phyloP scores from a whole-genome alignment of 2,888 invertebrate species.

The Athrips mouffetella region DNA sequence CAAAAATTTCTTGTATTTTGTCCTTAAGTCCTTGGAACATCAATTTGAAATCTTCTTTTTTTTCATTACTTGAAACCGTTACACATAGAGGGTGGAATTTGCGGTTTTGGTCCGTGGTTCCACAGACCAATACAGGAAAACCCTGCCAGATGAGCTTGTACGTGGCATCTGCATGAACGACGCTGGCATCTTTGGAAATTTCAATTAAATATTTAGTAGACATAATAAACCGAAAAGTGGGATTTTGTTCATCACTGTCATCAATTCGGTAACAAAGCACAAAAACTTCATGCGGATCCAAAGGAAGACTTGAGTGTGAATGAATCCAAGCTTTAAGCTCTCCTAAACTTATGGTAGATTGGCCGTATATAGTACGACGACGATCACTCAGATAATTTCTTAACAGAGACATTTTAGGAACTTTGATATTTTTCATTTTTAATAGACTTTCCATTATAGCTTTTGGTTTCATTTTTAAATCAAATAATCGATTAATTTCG shows the following conservation, averaged over 20 bases:
- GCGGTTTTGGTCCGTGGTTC: neutral
- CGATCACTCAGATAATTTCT: neutral
- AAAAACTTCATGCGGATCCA: neutral
- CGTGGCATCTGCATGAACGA: neutral
- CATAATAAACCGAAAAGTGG: neutral
- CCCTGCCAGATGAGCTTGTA: neutral
- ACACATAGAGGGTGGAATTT: slow-evolving; percentile 7
- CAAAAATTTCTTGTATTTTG: slow-evolving; percentile 4
- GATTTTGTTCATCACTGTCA: neutral
- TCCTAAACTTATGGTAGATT: neutral
- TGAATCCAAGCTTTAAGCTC: neutral
- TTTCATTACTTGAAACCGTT: slow-evolving; percentile 2
- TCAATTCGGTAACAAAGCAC: neutral
- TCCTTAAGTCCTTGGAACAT: slow-evolving; percentile 1
- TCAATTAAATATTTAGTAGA: neutral
- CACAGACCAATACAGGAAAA: neutral
- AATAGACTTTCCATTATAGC: neutral
- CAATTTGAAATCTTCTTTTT: slow-evolving; percentile 13
- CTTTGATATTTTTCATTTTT: neutral
- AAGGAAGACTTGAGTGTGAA: neutral
- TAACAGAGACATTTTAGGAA: neutral
- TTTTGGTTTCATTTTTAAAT: neutral
- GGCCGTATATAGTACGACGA: neutral
- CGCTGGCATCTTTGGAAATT: neutral
- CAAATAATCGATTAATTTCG: neutral